Base-by-base conservation (phyloP, 2,888 invertebrate species). In the Lasioglossum pauxillum region DNA sequence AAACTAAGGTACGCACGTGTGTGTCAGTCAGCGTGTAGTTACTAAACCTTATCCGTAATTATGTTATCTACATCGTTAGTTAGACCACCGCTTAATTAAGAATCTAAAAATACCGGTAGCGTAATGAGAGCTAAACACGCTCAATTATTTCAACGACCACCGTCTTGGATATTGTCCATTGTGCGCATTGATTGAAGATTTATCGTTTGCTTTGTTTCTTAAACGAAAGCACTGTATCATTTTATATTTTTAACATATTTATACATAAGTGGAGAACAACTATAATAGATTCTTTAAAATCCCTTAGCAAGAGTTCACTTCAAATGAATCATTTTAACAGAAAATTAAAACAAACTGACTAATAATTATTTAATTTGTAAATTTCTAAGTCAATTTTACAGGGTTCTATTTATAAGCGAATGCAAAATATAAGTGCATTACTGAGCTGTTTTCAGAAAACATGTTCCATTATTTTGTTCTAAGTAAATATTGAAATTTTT, bases 131-230 rank as follows among this genome's bases (percentile, higher is more conserved):
- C n/a, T 27, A 31, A 72, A 80, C 89, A 84, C 88, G 86, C 86
- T 85, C 86, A 91, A 93, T 92, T 92, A 92, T 82, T 81, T 91
- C 88, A 91, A 93, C 87, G 88, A 90, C 73, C 80, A 90, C 75
- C 80, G 76, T 71, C 85, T 80, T 76, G 77, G 80, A 76, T 82
- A 91, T 90, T 91, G 84, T 67, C 89, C 82, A 90, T 92, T 92
- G 92, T 86, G 88, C 79, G 35, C 35, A 35, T 35, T 35, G 35
- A 35, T 35, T 35, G 35, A 35, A 35, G 84, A 84, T 86, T 87
- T 79, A 83, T 72, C 73, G 64, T 64, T 74, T 74, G 71, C 31
- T 44, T 74, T 31, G 10, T 60, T 79, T 88, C 57, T 82, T 69
- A 75, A 75, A 44, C 35, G 69, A 82, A 35, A 60, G 7, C 64